phyloP scores from a whole-genome alignment of 2,888 invertebrate genomes.

The Idaea dimidiata region DNA sequence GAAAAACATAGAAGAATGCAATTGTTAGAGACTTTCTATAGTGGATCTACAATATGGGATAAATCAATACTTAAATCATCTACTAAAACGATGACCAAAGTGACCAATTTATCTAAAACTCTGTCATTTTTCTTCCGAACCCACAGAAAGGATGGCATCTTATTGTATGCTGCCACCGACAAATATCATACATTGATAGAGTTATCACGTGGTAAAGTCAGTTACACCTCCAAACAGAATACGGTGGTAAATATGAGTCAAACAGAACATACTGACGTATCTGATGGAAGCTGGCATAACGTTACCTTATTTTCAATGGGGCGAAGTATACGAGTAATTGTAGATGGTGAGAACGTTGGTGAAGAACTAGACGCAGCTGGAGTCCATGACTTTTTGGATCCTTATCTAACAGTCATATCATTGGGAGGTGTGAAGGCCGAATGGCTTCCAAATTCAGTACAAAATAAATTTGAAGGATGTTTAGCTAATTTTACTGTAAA shows the following conservation, averaged over 20 bases:
- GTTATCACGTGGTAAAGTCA: conserved; percentile 86
- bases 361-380: conserved; percentile 93
- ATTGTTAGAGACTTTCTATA: conserved; percentile 88
- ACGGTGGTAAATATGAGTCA: conserved; percentile 91
- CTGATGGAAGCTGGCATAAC: conserved; percentile 95
- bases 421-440: conserved; percentile 88
- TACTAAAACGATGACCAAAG: conserved; percentile 54
- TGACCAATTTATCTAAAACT: conserved; percentile 83
- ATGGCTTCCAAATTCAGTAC: conserved; percentile 77
- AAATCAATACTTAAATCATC: conserved; percentile 52
- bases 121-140: conserved; percentile 92
- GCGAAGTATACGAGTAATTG: conserved; percentile 85
- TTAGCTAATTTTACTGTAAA: conserved; percentile 94
- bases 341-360: conserved; percentile 87
- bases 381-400: conserved; percentile 95
- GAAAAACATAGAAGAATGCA: conserved; percentile 94
- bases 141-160: conserved; percentile 86
- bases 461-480: conserved; percentile 92
- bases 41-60: conserved; percentile 86
- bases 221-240: conserved; percentile 90
- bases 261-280: conserved; percentile 79
- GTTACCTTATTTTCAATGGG: conserved; percentile 87
- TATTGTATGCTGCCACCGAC: conserved; percentile 93
- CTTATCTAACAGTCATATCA: conserved; percentile 90
- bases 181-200: conserved; percentile 93